Evolutionary conservation across 2,113 vertebrate genomes (phyloP).

Genomic region (Thermophis baileyi): DNA sequence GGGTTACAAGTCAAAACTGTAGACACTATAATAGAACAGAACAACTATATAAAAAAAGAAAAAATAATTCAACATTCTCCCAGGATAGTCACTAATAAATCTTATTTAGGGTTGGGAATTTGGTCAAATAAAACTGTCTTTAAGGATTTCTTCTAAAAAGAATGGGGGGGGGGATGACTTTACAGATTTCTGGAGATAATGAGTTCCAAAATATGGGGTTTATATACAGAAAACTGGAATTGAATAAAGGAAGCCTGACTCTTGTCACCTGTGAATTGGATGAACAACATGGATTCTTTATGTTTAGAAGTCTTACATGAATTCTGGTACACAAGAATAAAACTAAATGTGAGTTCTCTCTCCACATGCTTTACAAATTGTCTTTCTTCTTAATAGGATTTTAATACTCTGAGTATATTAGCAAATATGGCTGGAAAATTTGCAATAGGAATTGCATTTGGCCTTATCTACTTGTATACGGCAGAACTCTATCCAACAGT

Average conservation of each 20-base stretch:
- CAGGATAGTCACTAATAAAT: background rate
- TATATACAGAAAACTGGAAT: background rate
- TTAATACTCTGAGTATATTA: constrained; percentile 61
- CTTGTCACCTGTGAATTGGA: background rate
- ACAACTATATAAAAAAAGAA: background rate
- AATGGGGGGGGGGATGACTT: background rate
- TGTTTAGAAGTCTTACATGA: constrained; percentile 18
- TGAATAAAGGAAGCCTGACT: background rate
- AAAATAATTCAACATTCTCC: background rate
- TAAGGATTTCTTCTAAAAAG: background rate
- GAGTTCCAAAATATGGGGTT: background rate
- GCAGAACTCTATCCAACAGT: constrained; percentile 91
- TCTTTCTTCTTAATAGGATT: constrained; percentile 58
- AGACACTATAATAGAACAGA: background rate
- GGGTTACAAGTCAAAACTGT: background rate
- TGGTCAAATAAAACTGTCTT: background rate
- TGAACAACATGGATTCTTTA: constrained; percentile 4
- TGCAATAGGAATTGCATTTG: constrained; percentile 84
- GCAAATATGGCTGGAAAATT: constrained; percentile 86
- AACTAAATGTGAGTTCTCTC: background rate
- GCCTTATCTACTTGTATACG: constrained; percentile 88
- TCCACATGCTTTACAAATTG: constrained; percentile 31
- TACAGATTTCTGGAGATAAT: background rate
- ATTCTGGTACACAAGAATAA: background rate
- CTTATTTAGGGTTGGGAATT: background rate